Evolutionary conservation across 2,797 vertebrate genomes (phyloP).

Genomic region (Ctenopoma multispine): DNA sequence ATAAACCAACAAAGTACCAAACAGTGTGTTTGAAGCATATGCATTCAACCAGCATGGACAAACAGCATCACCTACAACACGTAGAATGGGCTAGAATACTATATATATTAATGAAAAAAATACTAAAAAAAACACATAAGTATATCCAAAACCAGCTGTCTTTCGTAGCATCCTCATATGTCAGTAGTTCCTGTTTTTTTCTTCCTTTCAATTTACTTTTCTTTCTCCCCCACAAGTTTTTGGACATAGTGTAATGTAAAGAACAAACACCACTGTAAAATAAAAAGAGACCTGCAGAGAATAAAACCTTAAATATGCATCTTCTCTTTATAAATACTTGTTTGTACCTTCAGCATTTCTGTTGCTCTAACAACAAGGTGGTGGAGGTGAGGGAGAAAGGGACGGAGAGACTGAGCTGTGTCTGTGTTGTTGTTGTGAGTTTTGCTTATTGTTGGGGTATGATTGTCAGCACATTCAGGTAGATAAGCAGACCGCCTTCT

Average conservation of each 20-base stretch:
- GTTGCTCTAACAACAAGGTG: constrained; percentile 66
- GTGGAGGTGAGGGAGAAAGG: constrained; percentile 44
- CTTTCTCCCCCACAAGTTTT: constrained; percentile 25
- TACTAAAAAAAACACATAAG: constrained; percentile 47
- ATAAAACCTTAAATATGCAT: constrained; percentile 77
- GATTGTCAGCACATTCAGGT: constrained; percentile 13
- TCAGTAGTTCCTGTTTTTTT: constrained; percentile 73
- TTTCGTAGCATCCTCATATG: constrained; percentile 56
- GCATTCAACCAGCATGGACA: constrained; percentile 75
- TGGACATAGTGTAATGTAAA: constrained; percentile 43
- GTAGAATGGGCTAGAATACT: constrained; percentile 67
- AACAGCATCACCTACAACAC: constrained; percentile 69
- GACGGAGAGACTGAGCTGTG: constrained; percentile 41
- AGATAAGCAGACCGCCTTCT: constrained; percentile 21
- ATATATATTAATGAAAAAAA: constrained; percentile 55
- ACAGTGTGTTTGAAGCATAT: constrained; percentile 64
- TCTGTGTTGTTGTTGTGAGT: constrained; percentile 75
- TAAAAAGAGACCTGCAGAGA: constrained; percentile 66
- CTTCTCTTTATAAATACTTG: constrained; percentile 93
- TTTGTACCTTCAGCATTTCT: constrained; percentile 89
- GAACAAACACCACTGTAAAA: constrained; percentile 45
- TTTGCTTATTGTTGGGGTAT: constrained; percentile 26
- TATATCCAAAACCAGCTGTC: constrained; percentile 56
- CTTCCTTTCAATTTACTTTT: constrained; percentile 60
- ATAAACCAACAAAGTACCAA: constrained; percentile 75